Evolutionary conservation across 2,113 vertebrate species (phyloP), one percentile per base, ranked within the genome.

Genomic region (Otus sunia): DNA sequence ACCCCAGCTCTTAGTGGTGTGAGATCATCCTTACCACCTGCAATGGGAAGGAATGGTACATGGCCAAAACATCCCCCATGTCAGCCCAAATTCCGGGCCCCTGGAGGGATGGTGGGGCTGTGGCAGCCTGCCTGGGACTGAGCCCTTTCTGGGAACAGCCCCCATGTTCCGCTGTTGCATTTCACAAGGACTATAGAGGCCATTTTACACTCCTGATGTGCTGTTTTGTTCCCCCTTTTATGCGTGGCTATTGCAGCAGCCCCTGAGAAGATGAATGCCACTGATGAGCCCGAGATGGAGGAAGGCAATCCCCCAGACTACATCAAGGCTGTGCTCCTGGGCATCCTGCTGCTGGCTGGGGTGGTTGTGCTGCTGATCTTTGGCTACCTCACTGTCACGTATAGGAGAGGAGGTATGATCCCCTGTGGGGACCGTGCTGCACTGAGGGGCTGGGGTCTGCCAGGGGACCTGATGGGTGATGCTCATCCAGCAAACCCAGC

Each of bases 401-500:
- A 84, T 82, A 76, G 63, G 71, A 96, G 67, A 90, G 73, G 92
- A 97, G 86, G 97, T 98, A 96, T 3, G 87, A 52, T 72, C 6
- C 23, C 14, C 17, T 1, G 2, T 7, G 11, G 27, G 32, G 39
- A 5, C 25, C 18, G 14, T 37, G 22, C 60, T 47, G 14, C 2
- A 2, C 36, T 4, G 2, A 41, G 67, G 36, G 47, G 27, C 43
- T 69, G 20, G 36, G 60, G 27, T 58, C 39, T 68, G 21, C 30
- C 30, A 47, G 26, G 23, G n/a, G 7, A 41, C 52, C 26, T 20
- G 36, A 23, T 1, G 5, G 25, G 11, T 87, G 43, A 69, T 50
- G 49, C 19, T 75, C 10, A 49, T 39, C 34, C 39, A 56, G 27
- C 19, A 92, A 81, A 55, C 60, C 25, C 37, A 53, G 9, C 36